Percentiles rank a stretch among this genome's conserved stretches.
Conservation (phyloP, 2,113 vertebrate genomes). For the Turnix velox region DNA sequence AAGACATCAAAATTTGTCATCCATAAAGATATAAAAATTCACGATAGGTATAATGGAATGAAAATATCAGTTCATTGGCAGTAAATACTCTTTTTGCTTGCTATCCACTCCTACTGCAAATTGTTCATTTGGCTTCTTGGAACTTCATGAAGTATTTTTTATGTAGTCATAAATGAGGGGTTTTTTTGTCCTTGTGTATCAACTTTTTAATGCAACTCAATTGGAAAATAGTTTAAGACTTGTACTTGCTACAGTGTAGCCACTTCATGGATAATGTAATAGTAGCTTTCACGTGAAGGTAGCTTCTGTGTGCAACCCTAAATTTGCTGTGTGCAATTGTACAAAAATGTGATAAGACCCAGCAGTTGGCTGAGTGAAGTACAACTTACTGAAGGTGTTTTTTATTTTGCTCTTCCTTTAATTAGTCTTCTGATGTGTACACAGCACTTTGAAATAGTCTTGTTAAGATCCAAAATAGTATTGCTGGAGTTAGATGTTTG, state of each 20-base stretch:
- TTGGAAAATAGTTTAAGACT: neutral
- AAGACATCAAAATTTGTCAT: neutral
- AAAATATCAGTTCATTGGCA: neutral
- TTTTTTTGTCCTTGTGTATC: neutral
- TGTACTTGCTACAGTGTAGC: neutral
- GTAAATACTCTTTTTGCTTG: neutral
- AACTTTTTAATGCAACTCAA: neutral
- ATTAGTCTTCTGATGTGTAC: neutral
- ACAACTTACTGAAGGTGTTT: neutral
- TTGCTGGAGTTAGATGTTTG: neutral
- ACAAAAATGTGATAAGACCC: neutral
- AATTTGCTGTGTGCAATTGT: neutral
- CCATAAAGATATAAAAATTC: neutral
- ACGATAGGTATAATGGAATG: neutral
- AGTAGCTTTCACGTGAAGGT: neutral
- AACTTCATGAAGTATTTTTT: neutral
- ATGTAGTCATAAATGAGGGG: neutral
- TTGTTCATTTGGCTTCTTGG: neutral
- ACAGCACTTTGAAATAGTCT: neutral
- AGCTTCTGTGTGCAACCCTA: neutral
- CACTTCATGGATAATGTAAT: neutral
- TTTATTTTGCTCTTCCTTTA: neutral
- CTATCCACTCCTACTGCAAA: neutral
- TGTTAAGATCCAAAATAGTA: neutral
- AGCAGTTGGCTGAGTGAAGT: neutral